Base-by-base conservation (phyloP, 2,113 vertebrate species). In the Microcebus griseorufus region DNA sequence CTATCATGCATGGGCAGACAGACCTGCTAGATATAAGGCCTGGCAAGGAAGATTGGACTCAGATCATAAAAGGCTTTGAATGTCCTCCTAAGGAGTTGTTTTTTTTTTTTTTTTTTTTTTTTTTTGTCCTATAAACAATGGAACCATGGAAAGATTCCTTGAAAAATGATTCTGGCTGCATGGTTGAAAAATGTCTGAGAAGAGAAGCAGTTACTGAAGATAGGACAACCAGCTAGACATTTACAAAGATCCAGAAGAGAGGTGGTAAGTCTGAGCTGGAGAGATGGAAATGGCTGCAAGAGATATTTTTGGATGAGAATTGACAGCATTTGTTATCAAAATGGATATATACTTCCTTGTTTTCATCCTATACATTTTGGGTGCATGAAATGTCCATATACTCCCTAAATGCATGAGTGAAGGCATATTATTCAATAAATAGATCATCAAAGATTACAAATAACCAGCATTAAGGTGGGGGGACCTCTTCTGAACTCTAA, bases 121-220 rank as follows among this genome's bases (percentile, higher is more conserved):
- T 76, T 51, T 96, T 87, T 95, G 37, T 51, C 70, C 51, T 45
- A 13, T 45, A 80, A 96, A 65, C 22, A 48, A 62, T 39, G 22
- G 22, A 88, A 95, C 14, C n/a, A 29, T 81, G 60, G 32, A 93
- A 95, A 95, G 55, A 90, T 81, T 80, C 84, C 72, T 92, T 96
- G 79, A 76, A 97, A 92, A 93, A 69, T 83, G 39, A 96, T 81
- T 87, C 76, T 65, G 29, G 32, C 79, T 60, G 6, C 12, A 81
- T 48, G 1, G 7, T 78, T 83, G 45, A 79, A 42, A 29, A 87
- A 88, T 9, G 23, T 72, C 37, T 11, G 18, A 82, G 60, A 76
- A 88, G 39, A 83, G 64, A 89, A 72, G 60, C 39, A 34, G 13
- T 78, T 94, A 65, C 64, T 81, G 79, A 96, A 79, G 58, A 88